Evolutionary conservation across 2,888 invertebrate species (phyloP), one percentile per base, ranked within the genome.

Genomic region (Lucinisca nassula): DNA sequence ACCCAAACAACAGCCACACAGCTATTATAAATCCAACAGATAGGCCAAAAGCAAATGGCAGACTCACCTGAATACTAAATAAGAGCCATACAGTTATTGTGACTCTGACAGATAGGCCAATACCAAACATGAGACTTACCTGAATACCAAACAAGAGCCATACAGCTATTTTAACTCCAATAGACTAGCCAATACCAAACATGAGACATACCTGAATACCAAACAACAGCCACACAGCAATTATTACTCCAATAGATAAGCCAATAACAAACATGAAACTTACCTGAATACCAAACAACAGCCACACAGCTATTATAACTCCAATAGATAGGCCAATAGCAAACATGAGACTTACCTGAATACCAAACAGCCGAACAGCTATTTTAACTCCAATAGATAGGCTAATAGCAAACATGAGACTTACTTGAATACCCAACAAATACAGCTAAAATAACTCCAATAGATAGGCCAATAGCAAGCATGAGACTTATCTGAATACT

Each of bases 21-120:
- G 99, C 99, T 80, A 99, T 96, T 51, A 99, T 98, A 14, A 99
- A 99, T 6, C 99, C 99, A 77, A 99, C 97, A 0, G 99, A 98
- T 95, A 99, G 97, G 0, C 99, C 99, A 87, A 98, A 97, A 32
- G 98, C 98, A 91, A 99, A 98, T n/a, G n/a, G n/a, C 91, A 99
- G 97, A 83, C 98, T 97, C 92, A 98, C 96, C 89, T n/a, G n/a
- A n/a, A n/a, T n/a, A n/a, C n/a, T n/a, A n/a, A n/a, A n/a, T n/a
- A n/a, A n/a, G n/a, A n/a, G n/a, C n/a, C n/a, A n/a, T n/a, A n/a
- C n/a, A n/a, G n/a, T n/a, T n/a, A n/a, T n/a, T n/a, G n/a, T n/a
- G n/a, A n/a, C n/a, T n/a, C n/a, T n/a, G n/a, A n/a, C n/a, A n/a
- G n/a, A n/a, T n/a, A n/a, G n/a, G n/a, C n/a, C n/a, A n/a, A n/a